Evolutionary conservation across 2,797 vertebrate genomes (phyloP), one percentile per base, ranked within the genome.

Genomic region (Bryconaethiops microstoma): DNA sequence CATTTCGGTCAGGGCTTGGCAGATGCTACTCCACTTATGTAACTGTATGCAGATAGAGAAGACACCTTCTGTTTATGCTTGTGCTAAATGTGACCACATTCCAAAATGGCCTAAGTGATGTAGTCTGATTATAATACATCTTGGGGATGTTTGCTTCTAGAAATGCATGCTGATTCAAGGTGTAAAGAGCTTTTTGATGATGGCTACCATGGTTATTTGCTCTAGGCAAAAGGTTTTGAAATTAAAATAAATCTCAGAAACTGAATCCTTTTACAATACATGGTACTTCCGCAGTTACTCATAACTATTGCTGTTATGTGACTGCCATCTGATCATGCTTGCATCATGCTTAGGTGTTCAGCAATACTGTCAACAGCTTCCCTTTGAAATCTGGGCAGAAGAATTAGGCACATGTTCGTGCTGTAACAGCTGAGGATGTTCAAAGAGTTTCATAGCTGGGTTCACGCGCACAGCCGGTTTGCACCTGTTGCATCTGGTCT

Each of bases 401-500:
- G 76, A 78, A 82, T 82, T 78, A 60, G 54, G 54, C 65, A 50
- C 76, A 69, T 68, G 63, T 78, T 74, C 62, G 70, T 74, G 73
- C 65, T 81, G 39, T 76, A 76, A 81, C 63, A 83, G 57, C 48
- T 77, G 57, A 76, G 54, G 45, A 45, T 65, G 62, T 64, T 78
- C 62, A 81, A 74, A 79, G 77, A 65, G 67, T 48, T 78, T n/a
- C 35, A 60, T 78, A 64, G 78, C 64, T 55, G 39, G 40, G 45
- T 65, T 76, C 78, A 69, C 48, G 65, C 62, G 57, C 77, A 57
- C 85, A 76, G 78, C 14, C 57, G 72, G 76, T 82, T 75, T 82
- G 77, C 80, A 86, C 85, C 85, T 84, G 85, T 79, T 79, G 60
- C 78, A 79, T 79, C 71, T 57, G 4, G 57, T 87, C 79, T 81